These are phyloP conservation scores for Gallirallus australis DNA, from an alignment of 2,797 vertebrate genomes.

Conservation along the genomic window DNA sequence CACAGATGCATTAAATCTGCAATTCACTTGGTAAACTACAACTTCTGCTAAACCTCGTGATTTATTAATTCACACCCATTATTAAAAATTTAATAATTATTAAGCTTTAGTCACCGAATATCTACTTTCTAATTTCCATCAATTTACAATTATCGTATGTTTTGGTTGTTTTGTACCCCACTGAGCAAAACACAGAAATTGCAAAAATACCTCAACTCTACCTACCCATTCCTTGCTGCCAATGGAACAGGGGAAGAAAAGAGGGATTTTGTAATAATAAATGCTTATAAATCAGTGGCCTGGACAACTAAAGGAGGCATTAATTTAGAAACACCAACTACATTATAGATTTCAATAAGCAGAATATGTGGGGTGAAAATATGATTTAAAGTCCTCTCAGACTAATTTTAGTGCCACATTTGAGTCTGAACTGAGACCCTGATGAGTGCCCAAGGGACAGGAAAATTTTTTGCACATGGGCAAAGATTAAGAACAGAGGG, in stretches of 20 bases:
- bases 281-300: neutral
- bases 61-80: neutral
- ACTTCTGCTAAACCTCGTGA: neutral
- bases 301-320: neutral
- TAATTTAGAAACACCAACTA: neutral
- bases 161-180: neutral
- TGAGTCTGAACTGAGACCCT: neutral
- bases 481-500: neutral
- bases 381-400: neutral
- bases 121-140: neutral
- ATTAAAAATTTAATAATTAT: neutral
- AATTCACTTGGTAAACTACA: neutral
- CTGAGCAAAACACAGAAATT: neutral
- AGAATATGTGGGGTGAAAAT: neutral
- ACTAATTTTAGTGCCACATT: neutral
- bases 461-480: neutral
- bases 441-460: neutral
- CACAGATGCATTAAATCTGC: neutral
- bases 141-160: neutral
- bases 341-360: neutral
- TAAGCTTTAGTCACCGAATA: neutral
- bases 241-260: neutral
- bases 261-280: neutral
- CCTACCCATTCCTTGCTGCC: neutral
- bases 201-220: neutral